Evolutionary conservation across 2,888 invertebrate genomes (phyloP).

Genomic region (Eupeodes luniger): DNA sequence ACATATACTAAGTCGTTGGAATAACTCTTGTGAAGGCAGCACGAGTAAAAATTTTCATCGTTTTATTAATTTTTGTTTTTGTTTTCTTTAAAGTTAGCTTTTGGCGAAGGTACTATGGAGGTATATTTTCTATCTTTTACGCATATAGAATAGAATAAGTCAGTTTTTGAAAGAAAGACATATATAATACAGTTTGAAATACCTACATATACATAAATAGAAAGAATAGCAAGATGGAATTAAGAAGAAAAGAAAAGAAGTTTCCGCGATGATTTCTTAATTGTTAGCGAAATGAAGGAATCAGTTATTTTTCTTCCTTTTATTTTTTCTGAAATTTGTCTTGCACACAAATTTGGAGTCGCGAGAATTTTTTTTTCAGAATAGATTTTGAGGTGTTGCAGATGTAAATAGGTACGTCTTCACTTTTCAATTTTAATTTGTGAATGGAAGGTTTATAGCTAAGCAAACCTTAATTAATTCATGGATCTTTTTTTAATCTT

Average conservation of each 20-base stretch:
- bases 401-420: background rate
- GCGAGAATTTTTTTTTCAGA: background rate
- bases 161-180: constrained; percentile 35
- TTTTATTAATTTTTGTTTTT: constrained; percentile 6
- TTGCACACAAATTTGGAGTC: background rate
- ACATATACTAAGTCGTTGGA: background rate
- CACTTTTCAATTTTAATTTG: constrained; percentile 24
- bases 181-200: background rate
- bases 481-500: too few species aligned
- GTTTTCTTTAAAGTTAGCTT: constrained; percentile 10
- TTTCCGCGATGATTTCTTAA: constrained; percentile 73
- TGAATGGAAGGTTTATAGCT: too few species aligned
- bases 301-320: constrained; percentile 30
- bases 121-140: constrained; percentile 32
- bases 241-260: constrained; percentile 28
- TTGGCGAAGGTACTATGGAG: constrained; percentile 16
- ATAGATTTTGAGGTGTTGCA: constrained; percentile 17
- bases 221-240: background rate
- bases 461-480: too few species aligned
- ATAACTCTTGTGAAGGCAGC: constrained; percentile 32
- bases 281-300: constrained; percentile 68
- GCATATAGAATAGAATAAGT: constrained; percentile 50
- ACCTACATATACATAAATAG: background rate
- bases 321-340: background rate
- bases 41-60: constrained; percentile 43